Conservation (phyloP, 2,797 vertebrate species). For the Cephalopachus bancanus region DNA sequence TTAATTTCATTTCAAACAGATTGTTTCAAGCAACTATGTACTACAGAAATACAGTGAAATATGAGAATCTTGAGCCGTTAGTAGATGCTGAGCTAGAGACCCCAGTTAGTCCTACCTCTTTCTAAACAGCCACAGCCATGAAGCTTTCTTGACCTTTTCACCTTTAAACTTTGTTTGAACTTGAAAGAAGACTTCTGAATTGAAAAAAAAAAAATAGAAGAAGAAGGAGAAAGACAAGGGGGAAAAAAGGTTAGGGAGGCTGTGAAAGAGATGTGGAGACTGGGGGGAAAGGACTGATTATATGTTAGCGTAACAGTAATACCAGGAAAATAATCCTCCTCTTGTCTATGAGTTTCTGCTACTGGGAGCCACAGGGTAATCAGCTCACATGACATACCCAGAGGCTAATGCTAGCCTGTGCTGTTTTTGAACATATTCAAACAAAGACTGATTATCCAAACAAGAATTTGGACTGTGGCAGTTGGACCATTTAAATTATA, state of each 20-base stretch:
- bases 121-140: conserved; percentile 91
- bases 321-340: conserved; percentile 91
- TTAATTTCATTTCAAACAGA: conserved; percentile 89
- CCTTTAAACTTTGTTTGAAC: conserved; percentile 96
- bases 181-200: conserved; percentile 91
- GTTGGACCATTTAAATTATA: conserved; percentile 90
- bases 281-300: conserved; percentile 88
- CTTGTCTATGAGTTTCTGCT: conserved; percentile 91
- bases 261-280: conserved; percentile 72
- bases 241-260: conserved; percentile 46
- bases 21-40: conserved; percentile 82
- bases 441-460: conserved; percentile 96
- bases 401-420: conserved; percentile 91
- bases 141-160: conserved; percentile 94
- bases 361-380: conserved; percentile 91
- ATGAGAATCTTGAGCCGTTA: conserved; percentile 86
- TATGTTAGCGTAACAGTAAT: conserved; percentile 91
- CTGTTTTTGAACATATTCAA: conserved; percentile 90
- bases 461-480: conserved; percentile 90
- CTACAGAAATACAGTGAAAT: conserved; percentile 88
- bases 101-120: conserved; percentile 89
- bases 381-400: conserved; percentile 94
- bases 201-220: conserved; percentile 55
- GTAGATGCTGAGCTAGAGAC: conserved; percentile 87
- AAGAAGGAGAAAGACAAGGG: neutral